Evolutionary conservation across 2,113 vertebrate species (phyloP).

Genomic region (Donacobius atricapilla): DNA sequence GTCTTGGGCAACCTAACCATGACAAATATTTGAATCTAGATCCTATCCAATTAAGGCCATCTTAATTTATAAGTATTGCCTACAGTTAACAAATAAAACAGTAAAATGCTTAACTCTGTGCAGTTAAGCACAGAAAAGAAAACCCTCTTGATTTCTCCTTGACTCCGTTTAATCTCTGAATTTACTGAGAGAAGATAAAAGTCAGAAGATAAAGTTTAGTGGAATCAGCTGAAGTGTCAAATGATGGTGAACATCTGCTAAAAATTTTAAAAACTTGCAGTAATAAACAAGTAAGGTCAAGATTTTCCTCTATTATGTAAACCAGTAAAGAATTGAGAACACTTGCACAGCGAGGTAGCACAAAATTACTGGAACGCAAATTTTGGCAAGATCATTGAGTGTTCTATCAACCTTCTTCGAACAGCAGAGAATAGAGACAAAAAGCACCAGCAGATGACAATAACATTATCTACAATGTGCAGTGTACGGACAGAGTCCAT

Average conservation of each 20-base stretch:
- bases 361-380: neutral
- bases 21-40: neutral
- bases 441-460: neutral
- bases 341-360: neutral
- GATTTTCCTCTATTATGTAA: neutral
- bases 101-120: neutral
- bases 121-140: neutral
- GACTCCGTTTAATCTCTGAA: neutral
- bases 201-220: neutral
- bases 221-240: neutral
- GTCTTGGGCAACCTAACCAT: neutral
- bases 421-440: neutral
- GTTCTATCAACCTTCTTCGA: neutral
- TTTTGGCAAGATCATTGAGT: neutral
- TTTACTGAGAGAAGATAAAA: neutral
- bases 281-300: neutral
- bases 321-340: neutral
- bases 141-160: neutral
- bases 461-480: neutral
- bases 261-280: neutral
- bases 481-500: neutral
- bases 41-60: neutral
- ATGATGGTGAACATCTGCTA: neutral
- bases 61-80: too few relatives aligned
- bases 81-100: neutral